Base-by-base conservation (phyloP, 2,113 vertebrate genomes). In the Amphiprion percula region DNA sequence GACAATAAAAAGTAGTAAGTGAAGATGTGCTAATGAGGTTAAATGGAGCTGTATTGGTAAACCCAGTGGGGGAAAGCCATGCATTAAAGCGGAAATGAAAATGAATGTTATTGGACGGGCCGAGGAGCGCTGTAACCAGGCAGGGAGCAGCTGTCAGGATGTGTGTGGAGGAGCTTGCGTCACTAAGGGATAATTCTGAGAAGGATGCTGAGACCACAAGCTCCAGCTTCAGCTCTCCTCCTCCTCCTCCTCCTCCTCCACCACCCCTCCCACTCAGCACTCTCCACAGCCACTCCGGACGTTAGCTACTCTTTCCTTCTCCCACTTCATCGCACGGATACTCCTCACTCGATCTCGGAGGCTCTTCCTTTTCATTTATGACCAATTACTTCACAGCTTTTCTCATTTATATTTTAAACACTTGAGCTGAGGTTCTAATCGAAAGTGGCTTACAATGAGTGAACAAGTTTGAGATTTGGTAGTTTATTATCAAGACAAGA, bases 121-220 rank as follows among this genome's bases (percentile, higher is more conserved):
- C 63, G 64, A 80, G 79, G 64, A 74, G 83, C 37, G 67, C 83
- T 92, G 92, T 92, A 93, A 91, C 88, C 90, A 91, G 90, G 90
- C 91, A 93, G 87, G 90, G 82, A 93, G 92, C 94, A 94, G 94
- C 93, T 94, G 93, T 91, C 93, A 94, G 94, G 92, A 94, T 93
- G 92, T 93, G 89, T 91, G 91, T 90, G 91, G 91, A 93, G 84
- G 86, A 86, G 87, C 87, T 76, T 95, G 91, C 93, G 92, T 95
- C 94, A 95, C 87, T 68, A n/a, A 90, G 79, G 82, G 86, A 92
- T 92, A 84, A 91, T 93, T 94, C 86, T 90, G 90, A 88, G 84
- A 86, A 90, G 59, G 77, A 90, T 85, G 84, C 91, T 86, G 87
- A 90, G 87, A 90, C 93, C 83, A 90, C 83, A 82, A 87, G 82